Evolutionary conservation across 1,140 invertebrate species (phyloP), one percentile per base, ranked within the genome.

Genomic region (Diabrotica virgifera): DNA sequence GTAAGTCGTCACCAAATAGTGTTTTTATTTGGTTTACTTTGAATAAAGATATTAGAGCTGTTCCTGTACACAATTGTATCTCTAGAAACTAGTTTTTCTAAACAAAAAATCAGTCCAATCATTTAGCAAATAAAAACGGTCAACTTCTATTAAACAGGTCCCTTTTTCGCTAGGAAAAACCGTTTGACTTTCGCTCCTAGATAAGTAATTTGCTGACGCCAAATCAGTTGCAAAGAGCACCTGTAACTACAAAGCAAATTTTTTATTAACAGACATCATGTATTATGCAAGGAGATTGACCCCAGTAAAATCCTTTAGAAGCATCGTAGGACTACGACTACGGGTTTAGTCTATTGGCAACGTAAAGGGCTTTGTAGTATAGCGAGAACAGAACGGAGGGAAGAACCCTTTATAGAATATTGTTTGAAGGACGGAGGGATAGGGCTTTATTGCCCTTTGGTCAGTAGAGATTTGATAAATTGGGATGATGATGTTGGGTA

Each of bases 351-450:
- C 40, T 46, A 46, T 46, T 46, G 40, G 40, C 40, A 46, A 46
- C 40, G 5, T 46, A 46, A 46, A 46, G 40, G 8, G 40, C 40
- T 46, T 46, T 46, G 40, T 46, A 46, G 40, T 10, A n/a, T 46
- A 46, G 40, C 24, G 24, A 46, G 40, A 46, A 46, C 40, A 46
- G 40, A 46, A 46, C n/a, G 6, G 40, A 46, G 40, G 40, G 40
- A 46, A 46, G 40, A 46, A 46, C 40, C 40, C 40, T 46, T 46
- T 46, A 46, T 46, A n/a, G 8, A 46, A 46, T 46, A 46, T 46
- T 46, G 40, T 46, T 46, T 46, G n/a, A 46, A 46, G 40, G 40
- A 46, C n/a, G 40, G 40, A 46, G 40, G 40, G 40, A 46, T 46
- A 46, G 5, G 40, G 40, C 40, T 46, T 46, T 46, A 46, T 46